Base-by-base conservation (phyloP, 1,140 invertebrate species). In the Leguminivora glycinivorella region DNA sequence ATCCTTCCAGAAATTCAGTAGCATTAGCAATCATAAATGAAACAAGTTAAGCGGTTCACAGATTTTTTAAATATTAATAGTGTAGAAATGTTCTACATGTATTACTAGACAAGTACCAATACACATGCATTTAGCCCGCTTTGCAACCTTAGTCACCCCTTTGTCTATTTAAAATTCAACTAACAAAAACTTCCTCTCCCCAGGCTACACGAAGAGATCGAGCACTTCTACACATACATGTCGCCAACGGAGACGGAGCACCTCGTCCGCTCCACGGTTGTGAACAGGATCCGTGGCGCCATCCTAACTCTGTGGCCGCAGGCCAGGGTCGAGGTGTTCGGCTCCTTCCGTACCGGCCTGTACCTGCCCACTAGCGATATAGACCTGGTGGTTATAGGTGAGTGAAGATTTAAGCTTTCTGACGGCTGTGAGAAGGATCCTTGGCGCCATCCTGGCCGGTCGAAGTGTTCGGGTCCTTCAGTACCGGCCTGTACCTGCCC, bases 331-430 rank as follows among this genome's bases (percentile, higher is more conserved):
- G 97, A 99, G 93, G 96, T 98, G 77, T 99, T 99, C 94, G 98
- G 98, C 79, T 98, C 97, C 79, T 99, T 98, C 93, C 94, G 97
- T 74, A 99, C 98, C 67, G 97, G 97, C 69, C 94, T 99, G 70
- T 99, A 99, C 93, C 93, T 99, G 85, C 98, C 98, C 72, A 99
- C 98, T 88, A 99, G 98, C 94, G 98, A 99, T 93, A 99, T 99
- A 89, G 98, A 99, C 93, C 94, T 99, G 82, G 98, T 99, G 75
- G 97, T 99, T 70, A 96, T 98, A 91, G 98, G 98, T 85, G 94
- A 96, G 87, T 84, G 26, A 3, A 26, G 25, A 26, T 5, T 67
- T 1, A 17, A 24, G 29, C 1, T 63, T 29, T 29, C 29, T 7
- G 60, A 4, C 4, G 6, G 25, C 4, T 26, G 6, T 24, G 22